Percentiles rank a stretch among this genome's conserved stretches.
Conservation (phyloP, 2,113 vertebrate species). For the Chaetorhynchus papuensis region DNA sequence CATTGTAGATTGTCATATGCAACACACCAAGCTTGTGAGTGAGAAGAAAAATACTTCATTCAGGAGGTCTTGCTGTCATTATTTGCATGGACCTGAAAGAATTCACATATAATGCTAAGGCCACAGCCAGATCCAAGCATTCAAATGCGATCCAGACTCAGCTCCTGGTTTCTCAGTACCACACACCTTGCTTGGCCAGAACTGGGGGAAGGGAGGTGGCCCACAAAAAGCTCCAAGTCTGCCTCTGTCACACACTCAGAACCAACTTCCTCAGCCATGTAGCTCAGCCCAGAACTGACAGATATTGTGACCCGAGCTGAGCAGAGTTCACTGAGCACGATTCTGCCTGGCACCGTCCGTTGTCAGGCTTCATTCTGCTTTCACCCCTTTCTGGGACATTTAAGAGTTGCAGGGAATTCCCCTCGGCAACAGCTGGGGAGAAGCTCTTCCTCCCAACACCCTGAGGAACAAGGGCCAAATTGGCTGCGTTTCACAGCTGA, state of each 20-base stretch:
- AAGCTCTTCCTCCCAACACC: slow-evolving; percentile 8
- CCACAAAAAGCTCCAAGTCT: background rate
- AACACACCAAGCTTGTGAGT: background rate
- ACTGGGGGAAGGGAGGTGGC: background rate
- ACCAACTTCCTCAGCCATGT: background rate
- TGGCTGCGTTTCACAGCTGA: slow-evolving; percentile 45
- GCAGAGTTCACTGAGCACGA: slow-evolving; percentile 26
- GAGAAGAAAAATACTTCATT: background rate
- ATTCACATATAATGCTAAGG: background rate
- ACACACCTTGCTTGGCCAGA: background rate
- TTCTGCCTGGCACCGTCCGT: background rate
- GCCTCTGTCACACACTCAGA: background rate
- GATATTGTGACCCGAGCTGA: background rate
- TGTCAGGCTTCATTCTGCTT: slow-evolving; percentile 46
- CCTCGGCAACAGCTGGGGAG: slow-evolving; percentile 21
- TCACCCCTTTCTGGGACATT: slow-evolving; percentile 7
- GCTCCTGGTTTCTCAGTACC: background rate
- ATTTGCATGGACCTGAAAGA: background rate
- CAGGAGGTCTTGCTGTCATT: background rate
- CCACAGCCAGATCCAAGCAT: background rate
- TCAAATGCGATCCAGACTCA: background rate
- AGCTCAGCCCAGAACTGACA: background rate
- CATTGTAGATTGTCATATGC: background rate
- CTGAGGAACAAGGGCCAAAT: slow-evolving; percentile 35
- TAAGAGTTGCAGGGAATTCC: slow-evolving; percentile 39